Evolutionary conservation across 2,113 vertebrate species (phyloP).

Genomic region (Poeciliopsis prolifica): DNA sequence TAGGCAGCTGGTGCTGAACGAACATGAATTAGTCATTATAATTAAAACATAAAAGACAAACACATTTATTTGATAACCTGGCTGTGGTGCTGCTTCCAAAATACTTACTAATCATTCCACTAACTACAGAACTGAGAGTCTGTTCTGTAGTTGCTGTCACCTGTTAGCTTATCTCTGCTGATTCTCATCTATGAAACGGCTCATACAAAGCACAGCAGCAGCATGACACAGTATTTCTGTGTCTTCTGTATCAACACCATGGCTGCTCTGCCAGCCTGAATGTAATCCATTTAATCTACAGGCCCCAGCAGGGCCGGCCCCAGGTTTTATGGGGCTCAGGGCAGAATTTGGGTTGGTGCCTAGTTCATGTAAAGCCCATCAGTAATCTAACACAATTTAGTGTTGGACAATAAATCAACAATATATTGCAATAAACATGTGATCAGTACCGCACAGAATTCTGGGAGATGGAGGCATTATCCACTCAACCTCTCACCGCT

Average conservation of each 20-base stretch:
- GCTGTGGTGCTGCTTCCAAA: slow-evolving; percentile 4
- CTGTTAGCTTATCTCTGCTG: slow-evolving; percentile 49
- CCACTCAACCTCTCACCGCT: too few species aligned
- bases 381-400: neutral
- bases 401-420: too few species aligned
- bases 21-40: slow-evolving; percentile 29
- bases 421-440: too few species aligned
- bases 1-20: slow-evolving; percentile 25
- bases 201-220: neutral
- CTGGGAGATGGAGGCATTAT: too few species aligned
- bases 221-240: too few species aligned
- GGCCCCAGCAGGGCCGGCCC: too few species aligned
- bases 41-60: slow-evolving; percentile 27
- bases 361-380: neutral
- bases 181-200: neutral
- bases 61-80: slow-evolving; percentile 11
- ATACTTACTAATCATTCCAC: neutral
- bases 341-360: neutral
- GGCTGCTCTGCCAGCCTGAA: neutral
- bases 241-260: neutral
- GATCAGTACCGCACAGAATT: too few species aligned
- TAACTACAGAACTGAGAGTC: too few species aligned
- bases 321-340: too few species aligned
- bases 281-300: neutral
- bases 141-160: slow-evolving; percentile 1